Conservation (phyloP, 2,797 vertebrate genomes). For the Eutrigla gurnardus region DNA sequence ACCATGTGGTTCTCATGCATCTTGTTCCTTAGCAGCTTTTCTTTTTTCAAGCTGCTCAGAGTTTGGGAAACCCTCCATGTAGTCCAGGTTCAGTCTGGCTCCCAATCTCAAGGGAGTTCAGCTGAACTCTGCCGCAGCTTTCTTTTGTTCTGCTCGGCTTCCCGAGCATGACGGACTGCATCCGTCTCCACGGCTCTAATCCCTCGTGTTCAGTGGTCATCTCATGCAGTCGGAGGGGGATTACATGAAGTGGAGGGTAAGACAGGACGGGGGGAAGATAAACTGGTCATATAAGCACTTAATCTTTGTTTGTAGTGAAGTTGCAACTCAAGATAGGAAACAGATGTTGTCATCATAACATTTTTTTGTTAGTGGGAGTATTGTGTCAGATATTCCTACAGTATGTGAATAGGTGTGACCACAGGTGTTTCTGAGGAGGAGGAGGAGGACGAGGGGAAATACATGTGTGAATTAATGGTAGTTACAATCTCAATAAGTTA, state of each 20-base stretch:
- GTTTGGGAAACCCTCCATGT: background rate
- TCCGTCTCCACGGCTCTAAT: slow-evolving; percentile 22
- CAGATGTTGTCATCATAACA: no score
- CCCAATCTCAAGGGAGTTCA: background rate
- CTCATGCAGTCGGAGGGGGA: slow-evolving; percentile 22
- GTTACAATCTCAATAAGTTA: no score
- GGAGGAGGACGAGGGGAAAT: no score
- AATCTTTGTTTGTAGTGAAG: background rate
- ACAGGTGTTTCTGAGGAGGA: no score
- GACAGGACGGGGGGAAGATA: background rate
- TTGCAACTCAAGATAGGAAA: no score
- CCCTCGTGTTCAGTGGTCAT: slow-evolving; percentile 26
- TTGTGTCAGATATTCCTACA: no score
- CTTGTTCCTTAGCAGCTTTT: no score
- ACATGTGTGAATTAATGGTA: no score
- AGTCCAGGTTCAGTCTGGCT: background rate
- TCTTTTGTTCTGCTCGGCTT: slow-evolving; percentile 6
- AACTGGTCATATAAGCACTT: background rate
- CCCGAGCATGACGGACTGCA: slow-evolving; percentile 18
- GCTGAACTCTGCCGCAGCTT: background rate
- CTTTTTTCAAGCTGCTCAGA: background rate
- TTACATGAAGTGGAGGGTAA: slow-evolving; percentile 18
- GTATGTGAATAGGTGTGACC: no score
- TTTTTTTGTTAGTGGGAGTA: no score
- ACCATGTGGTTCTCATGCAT: background rate